Percentiles rank a stretch among this genome's conserved stretches.
These are phyloP conservation scores for Pristionchus pacificus DNA, from an alignment of 1,140 invertebrate species.

Conservation along the genomic window DNA sequence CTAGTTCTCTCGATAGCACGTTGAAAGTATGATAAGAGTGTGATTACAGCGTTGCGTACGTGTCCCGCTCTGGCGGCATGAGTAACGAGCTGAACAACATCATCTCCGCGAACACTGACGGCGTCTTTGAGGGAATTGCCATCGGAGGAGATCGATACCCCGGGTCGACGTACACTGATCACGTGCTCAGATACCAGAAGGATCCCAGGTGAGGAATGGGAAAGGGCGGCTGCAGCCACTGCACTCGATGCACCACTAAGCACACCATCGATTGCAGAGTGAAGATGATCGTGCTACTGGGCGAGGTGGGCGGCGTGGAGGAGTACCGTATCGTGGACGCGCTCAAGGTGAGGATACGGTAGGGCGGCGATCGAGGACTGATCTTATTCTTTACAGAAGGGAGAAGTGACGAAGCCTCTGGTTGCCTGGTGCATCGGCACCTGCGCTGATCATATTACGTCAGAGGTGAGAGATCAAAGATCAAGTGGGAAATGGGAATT, in stretches of 20 bases:
- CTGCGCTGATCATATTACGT: slow-evolving; percentile 62
- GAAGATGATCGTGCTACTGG: slow-evolving; percentile 90
- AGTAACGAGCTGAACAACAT: slow-evolving; percentile 99
- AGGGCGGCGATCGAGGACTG: background rate
- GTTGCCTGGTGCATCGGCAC: slow-evolving; percentile 98
- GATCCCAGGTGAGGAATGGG: slow-evolving; percentile 63
- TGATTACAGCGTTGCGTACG: slow-evolving; percentile 87
- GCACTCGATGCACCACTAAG: slow-evolving; percentile 9
- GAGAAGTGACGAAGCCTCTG: slow-evolving; percentile 80
- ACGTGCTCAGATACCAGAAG: slow-evolving; percentile 78
- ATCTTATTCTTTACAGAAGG: background rate
- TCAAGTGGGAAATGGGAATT: too few relatives aligned
- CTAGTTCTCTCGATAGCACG: too few relatives aligned
- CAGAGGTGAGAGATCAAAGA: slow-evolving; percentile 23
- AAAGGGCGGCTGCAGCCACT: background rate
- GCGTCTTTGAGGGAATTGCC: slow-evolving; percentile 74
- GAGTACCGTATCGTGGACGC: slow-evolving; percentile 94
- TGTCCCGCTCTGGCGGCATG: slow-evolving; percentile 97
- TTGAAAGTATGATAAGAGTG: too few relatives aligned
- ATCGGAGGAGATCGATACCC: slow-evolving; percentile 99
- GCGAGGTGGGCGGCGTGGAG: slow-evolving; percentile 97
- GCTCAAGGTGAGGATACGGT: slow-evolving; percentile 67
- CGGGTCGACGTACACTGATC: slow-evolving; percentile 96
- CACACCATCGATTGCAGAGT: slow-evolving; percentile 63
- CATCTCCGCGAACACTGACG: slow-evolving; percentile 89